Conservation (phyloP, 2,113 vertebrate genomes). For the Neomonachus schauinslandi region DNA sequence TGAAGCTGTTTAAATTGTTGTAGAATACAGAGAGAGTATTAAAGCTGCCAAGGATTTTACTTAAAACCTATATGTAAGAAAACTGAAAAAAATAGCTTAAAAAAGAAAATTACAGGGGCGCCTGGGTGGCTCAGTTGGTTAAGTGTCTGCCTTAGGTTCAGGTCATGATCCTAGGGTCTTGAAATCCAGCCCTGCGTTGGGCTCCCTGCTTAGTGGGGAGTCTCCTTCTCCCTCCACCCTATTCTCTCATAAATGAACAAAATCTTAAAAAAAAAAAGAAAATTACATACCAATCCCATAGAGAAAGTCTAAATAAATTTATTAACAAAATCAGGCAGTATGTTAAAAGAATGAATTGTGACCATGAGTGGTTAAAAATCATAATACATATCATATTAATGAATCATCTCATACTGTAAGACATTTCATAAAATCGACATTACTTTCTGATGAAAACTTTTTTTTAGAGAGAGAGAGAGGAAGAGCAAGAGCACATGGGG, state of each 20-base stretch:
- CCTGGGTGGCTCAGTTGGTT: neutral
- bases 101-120: neutral
- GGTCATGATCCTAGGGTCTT: neutral
- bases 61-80: neutral
- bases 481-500: neutral
- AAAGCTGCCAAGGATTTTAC: neutral
- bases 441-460: neutral
- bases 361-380: neutral
- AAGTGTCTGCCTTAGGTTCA: neutral
- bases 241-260: neutral
- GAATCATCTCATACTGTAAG: neutral
- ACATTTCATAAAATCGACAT: neutral
- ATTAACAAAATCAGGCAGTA: neutral
- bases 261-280: neutral
- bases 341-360: neutral
- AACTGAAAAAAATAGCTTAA: neutral
- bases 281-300: neutral
- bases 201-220: neutral
- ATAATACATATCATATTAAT: neutral
- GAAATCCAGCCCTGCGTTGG: neutral
- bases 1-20: conserved; percentile 16
- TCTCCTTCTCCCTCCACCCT: neutral
- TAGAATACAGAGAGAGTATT: neutral
- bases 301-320: neutral
- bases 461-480: neutral